phyloP scores from a whole-genome alignment of 2,113 vertebrate genomes.

The Axis porcinus region DNA sequence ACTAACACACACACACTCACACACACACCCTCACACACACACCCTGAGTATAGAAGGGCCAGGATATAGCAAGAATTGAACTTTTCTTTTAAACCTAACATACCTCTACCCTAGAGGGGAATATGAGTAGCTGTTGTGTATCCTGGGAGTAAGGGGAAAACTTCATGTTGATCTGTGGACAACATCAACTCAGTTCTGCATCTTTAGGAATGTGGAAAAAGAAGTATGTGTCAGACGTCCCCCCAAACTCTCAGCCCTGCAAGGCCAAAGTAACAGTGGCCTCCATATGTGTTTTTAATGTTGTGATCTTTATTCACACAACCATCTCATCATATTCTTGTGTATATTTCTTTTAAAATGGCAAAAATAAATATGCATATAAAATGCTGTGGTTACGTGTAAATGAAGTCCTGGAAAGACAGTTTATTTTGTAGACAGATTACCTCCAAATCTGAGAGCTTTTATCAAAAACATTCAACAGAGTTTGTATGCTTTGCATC shows the following conservation, averaged over 20 bases:
- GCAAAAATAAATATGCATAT: background rate
- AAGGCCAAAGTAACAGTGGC: background rate
- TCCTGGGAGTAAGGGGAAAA: background rate
- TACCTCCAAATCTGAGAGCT: constrained; percentile 42
- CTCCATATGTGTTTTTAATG: background rate
- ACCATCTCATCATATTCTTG: background rate
- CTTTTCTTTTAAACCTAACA: background rate
- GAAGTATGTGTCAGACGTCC: background rate
- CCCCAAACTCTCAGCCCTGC: background rate
- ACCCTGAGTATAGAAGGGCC: background rate
- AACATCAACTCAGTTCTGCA: background rate
- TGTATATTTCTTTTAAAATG: constrained; percentile 27
- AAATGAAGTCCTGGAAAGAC: background rate
- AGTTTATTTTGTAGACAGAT: constrained; percentile 19
- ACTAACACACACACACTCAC: background rate
- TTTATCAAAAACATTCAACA: constrained; percentile 52
- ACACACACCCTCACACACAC: background rate
- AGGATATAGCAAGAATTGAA: background rate
- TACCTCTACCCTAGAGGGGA: background rate
- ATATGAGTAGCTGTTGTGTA: background rate
- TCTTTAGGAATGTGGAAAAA: background rate
- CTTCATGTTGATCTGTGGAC: background rate
- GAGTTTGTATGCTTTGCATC: constrained; percentile 25
- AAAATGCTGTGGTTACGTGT: background rate
- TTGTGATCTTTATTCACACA: background rate